These are phyloP conservation scores for Augiades crinisus DNA, from an alignment of 2,888 invertebrate species.

Conservation along the genomic window DNA sequence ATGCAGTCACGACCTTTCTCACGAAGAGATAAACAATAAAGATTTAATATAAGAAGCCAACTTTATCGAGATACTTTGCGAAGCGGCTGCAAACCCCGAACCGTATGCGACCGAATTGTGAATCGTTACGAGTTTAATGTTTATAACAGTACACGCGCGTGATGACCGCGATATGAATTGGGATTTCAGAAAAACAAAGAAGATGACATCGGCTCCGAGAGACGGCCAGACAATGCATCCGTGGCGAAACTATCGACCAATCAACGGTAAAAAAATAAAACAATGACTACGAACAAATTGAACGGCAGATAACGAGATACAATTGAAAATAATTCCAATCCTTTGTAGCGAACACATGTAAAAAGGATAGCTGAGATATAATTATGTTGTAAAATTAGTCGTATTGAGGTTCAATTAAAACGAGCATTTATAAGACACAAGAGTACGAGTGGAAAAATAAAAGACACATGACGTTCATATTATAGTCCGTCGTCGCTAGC, in stretches of 20 bases:
- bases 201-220: conserved; percentile 41
- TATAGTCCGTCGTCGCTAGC: conserved; percentile 1
- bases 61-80: conserved; percentile 5
- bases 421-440: neutral
- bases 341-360: conserved; percentile 34
- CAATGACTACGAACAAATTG: conserved; percentile 35
- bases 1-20: conserved; percentile 37
- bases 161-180: conserved; percentile 59
- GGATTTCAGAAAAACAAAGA: conserved; percentile 55
- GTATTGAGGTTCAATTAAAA: conserved; percentile 40
- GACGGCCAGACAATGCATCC: conserved; percentile 45
- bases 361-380: conserved; percentile 27
- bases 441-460: conserved; percentile 4
- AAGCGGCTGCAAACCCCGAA: conserved; percentile 8
- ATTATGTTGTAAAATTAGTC: conserved; percentile 36
- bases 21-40: conserved; percentile 18
- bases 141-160: conserved; percentile 61
- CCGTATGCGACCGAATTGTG: conserved; percentile 38
- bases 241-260: conserved; percentile 51
- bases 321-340: conserved; percentile 39
- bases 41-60: conserved; percentile 14
- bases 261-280: conserved; percentile 55
- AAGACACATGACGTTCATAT: conserved; percentile 1
- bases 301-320: conserved; percentile 27
- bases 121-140: conserved; percentile 48